Base-by-base conservation (phyloP, 2,797 vertebrate genomes). In the Megalops cyprinoides region DNA sequence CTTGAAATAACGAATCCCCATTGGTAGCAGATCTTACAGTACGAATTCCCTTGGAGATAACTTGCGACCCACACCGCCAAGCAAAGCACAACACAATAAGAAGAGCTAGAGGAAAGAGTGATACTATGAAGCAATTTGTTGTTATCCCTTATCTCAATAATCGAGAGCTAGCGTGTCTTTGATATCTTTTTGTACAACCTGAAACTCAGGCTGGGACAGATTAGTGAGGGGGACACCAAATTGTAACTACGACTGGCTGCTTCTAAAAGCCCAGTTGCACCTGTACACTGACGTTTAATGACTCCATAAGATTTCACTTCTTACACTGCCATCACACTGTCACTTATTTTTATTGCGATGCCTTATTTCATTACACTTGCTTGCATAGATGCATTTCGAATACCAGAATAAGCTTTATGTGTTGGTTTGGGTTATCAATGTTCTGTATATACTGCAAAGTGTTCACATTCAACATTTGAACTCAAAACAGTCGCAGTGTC, bases 1-100 rank as follows among this genome's bases (percentile, higher is more conserved):
- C 60, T 79, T 34, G 81, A 67, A n/a, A 55, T 20, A 55, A 60
- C 28, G 80, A 82, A 65, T 48, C 82, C 74, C 82, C 85, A 80
- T 65, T 79, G 81, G 76, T 62, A 28, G 28, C 51, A 62, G 42
- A 25, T 31, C 37, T 14, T 77, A 23, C 55, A 20, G 37, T 28
- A 60, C 9, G 74, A 58, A 76, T 42, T 81, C 80, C 74, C 31
- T 31, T 42, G 15, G 34, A 46, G 46, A 58, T 4, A 74, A 42
- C 79, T 39, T 77, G n/a, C 31, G n/a, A 28, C 42, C 67, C 37
- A 65, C 62, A 18, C 10, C 31, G 28, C 12, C 18, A 37, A 65
- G 18, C 37, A 9, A 71, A 3, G 23, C 37, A 44, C 39, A 44
- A 10, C 23, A 39, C 71, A 44, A 71, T 9, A n/a, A 23, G 23